phyloP scores from a whole-genome alignment of 2,113 vertebrate genomes.

The Indri indri region DNA sequence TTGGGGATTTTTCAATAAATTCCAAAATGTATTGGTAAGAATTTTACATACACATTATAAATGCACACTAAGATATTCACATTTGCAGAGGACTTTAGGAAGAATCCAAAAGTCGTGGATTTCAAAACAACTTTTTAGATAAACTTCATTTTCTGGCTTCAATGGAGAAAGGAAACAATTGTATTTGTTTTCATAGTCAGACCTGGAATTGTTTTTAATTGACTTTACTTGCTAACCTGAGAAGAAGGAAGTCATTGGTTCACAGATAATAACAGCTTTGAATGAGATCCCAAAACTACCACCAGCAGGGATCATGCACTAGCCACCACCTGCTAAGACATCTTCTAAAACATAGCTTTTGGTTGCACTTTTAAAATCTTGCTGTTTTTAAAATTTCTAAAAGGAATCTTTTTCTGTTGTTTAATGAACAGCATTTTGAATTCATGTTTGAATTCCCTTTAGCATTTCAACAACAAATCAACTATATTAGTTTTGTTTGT shows the following conservation, averaged over 20 bases:
- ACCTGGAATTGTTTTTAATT: neutral
- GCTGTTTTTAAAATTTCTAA: neutral
- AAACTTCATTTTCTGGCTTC: conserved; percentile 36
- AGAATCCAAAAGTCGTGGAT: neutral
- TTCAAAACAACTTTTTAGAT: neutral
- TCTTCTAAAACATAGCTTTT: neutral
- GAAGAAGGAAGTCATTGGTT: neutral
- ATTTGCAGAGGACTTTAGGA: neutral
- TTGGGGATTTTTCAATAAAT: neutral
- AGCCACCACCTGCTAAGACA: neutral
- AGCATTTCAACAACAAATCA: conserved; percentile 5
- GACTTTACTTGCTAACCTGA: neutral
- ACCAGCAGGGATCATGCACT: neutral
- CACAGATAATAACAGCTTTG: neutral
- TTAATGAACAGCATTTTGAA: neutral
- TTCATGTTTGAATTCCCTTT: conserved; percentile 7
- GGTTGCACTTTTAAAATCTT: neutral
- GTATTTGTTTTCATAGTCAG: neutral
- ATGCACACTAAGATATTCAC: neutral
- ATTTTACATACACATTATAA: neutral
- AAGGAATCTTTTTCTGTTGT: neutral
- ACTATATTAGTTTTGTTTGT: neutral
- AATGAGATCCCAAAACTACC: neutral
- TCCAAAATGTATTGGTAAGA: neutral
- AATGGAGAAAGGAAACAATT: neutral